Evolutionary conservation across 2,888 invertebrate genomes (phyloP).

Genomic region (Chrysolina oricalcia): DNA sequence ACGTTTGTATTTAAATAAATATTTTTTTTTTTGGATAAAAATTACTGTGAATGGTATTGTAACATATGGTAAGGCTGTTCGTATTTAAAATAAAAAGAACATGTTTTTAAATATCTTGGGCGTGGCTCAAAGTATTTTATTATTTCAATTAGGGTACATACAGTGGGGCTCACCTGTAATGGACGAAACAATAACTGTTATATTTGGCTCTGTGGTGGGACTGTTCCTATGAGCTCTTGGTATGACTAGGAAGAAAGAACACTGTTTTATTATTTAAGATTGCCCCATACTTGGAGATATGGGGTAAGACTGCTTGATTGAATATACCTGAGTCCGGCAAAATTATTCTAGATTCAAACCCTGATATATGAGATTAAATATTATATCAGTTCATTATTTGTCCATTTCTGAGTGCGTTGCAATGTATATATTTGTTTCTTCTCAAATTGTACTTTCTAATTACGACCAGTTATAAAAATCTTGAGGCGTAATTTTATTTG

Average conservation of each 20-base stretch:
- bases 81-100: constrained; percentile 61
- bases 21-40: constrained; percentile 31
- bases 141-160: constrained; percentile 59
- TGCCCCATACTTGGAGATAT: background rate
- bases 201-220: background rate
- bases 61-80: constrained; percentile 70
- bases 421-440: constrained; percentile 50
- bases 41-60: constrained; percentile 62
- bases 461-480: constrained; percentile 35
- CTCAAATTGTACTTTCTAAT: constrained; percentile 54
- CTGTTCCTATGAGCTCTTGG: background rate
- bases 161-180: constrained; percentile 38
- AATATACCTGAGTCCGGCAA: background rate
- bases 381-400: constrained; percentile 20
- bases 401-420: constrained; percentile 35
- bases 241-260: background rate
- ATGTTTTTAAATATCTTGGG: constrained; percentile 60
- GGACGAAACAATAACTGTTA: constrained; percentile 29
- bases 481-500: constrained; percentile 60
- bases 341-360: constrained; percentile 26
- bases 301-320: background rate
- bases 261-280: background rate
- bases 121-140: constrained; percentile 63
- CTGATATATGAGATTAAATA: constrained; percentile 32
- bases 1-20: constrained; percentile 60